These are phyloP conservation scores for Drosophila santomea DNA, from an alignment of 1,140 invertebrate genomes.

Conservation along the genomic window DNA sequence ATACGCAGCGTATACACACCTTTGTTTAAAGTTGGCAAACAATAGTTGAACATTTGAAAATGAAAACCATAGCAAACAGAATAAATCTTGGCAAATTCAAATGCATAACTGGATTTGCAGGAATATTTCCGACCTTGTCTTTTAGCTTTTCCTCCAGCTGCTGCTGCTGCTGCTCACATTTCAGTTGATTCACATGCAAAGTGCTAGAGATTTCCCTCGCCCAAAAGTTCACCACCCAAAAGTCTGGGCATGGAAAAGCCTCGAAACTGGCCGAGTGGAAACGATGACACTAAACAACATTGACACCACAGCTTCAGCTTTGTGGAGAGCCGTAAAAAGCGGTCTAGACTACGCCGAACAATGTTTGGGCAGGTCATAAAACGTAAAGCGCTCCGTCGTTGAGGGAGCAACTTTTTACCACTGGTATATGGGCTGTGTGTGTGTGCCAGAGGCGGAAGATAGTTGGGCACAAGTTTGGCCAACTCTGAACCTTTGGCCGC, in stretches of 20 bases:
- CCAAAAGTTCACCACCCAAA: slow-evolving; percentile 28
- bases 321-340: slow-evolving; percentile 62
- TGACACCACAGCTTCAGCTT: slow-evolving; percentile 67
- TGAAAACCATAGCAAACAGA: background rate
- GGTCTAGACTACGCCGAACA: slow-evolving; percentile 64
- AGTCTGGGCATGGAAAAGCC: slow-evolving; percentile 37
- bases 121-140: slow-evolving; percentile 10
- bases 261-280: slow-evolving; percentile 54
- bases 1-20: background rate
- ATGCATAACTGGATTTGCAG: slow-evolving; percentile 25
- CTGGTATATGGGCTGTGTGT: slow-evolving; percentile 23
- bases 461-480: slow-evolving; percentile 56
- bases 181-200: slow-evolving; percentile 67
- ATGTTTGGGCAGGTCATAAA: slow-evolving; percentile 64
- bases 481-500: slow-evolving; percentile 35
- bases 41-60: slow-evolving; percentile 1
- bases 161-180: slow-evolving; percentile 59
- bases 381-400: slow-evolving; percentile 51
- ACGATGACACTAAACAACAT: slow-evolving; percentile 72
- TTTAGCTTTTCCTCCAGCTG: slow-evolving; percentile 6
- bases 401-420: slow-evolving; percentile 55
- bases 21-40: background rate
- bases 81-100: slow-evolving; percentile 21
- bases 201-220: slow-evolving; percentile 29
- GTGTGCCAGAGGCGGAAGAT: slow-evolving; percentile 35